Evolutionary conservation across 2,888 invertebrate genomes (phyloP), one percentile per base, ranked within the genome.

Genomic region (Eupeodes luniger): DNA sequence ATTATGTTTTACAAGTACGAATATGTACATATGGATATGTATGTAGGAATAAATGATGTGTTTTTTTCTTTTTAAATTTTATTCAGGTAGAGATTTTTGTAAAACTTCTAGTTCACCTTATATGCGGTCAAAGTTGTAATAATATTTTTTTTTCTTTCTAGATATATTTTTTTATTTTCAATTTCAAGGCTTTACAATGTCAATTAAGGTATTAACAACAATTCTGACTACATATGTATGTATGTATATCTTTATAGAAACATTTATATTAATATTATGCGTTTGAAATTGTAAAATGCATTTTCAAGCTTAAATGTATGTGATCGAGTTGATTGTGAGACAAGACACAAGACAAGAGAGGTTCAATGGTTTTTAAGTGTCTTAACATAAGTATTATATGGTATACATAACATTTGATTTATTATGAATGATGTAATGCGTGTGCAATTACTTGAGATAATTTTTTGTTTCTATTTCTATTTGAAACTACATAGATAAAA

Each of bases 131-230:
- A 66, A 79, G 62, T 19, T 51, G 80, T 53, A 76, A 83, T 76
- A 72, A 34, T 55, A 40, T 40, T 12, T 5, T 12, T 5, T 67
- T 49, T 40, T 27, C 1, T 27, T 12, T 57, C 1, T 40, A 40
- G 40, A 10, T 16, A 53, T 1, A 44, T 47, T 27, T 64, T 6
- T 69, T 55, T 59, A 40, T 80, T 80, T 83, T 81, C 80, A 79
- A 83, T 75, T 84, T 87, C 87, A 87, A 87, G 87, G 87, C 62
- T 34, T 40, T 12, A 47, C 84, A 84, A 84, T 84, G 80, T 87
- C 87, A 87, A 77, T 87, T 83, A 87, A 81, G 76, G 87, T 76
- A 72, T 74, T 40, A 53, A 70, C 69, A 57, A 16, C 19, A 14
- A 5, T 14, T 6, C 14, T 11, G n/a, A 9, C 36, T 55, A 27